phyloP scores from a whole-genome alignment of 1,140 invertebrate species.

The Gyrodactylus salaris region DNA sequence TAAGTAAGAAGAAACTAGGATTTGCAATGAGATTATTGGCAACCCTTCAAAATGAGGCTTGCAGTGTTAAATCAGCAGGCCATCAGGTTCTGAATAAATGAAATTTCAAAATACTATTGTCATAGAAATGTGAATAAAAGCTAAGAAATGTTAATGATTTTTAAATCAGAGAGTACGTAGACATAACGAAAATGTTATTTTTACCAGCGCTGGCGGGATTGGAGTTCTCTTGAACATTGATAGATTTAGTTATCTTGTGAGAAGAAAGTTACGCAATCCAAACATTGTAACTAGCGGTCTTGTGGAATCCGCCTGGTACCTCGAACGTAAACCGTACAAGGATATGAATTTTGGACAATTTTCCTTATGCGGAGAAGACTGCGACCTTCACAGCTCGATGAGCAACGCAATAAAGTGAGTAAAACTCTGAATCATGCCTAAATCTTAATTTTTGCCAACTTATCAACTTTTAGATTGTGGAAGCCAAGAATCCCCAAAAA shows the following conservation, averaged over 20 bases:
- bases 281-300: not conserved
- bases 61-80: too few relatives aligned
- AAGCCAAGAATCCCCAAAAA: not conserved
- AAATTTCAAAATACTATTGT: too few relatives aligned
- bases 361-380: not conserved
- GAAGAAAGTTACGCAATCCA: not conserved
- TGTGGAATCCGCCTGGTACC: slow-evolving; percentile 3
- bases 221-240: slow-evolving; percentile 1
- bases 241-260: not conserved
- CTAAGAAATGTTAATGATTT: too few relatives aligned
- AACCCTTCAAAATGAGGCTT: too few relatives aligned
- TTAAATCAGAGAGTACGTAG: too few relatives aligned
- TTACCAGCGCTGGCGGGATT: slow-evolving; percentile 1
- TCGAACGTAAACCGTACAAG: not conserved
- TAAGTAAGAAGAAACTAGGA: too few relatives aligned
- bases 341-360: not conserved
- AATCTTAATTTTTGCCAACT: not conserved
- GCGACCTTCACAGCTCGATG: not conserved
- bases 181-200: too few relatives aligned
- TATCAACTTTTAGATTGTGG: not conserved
- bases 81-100: too few relatives aligned
- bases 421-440: not conserved
- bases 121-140: too few relatives aligned
- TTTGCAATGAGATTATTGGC: too few relatives aligned
- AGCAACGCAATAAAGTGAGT: not conserved